A percentile compares a stretch with the other conserved stretches of the same genome.
Conservation (phyloP, 2,113 vertebrate genomes). For the Lepisosteus osseus region DNA sequence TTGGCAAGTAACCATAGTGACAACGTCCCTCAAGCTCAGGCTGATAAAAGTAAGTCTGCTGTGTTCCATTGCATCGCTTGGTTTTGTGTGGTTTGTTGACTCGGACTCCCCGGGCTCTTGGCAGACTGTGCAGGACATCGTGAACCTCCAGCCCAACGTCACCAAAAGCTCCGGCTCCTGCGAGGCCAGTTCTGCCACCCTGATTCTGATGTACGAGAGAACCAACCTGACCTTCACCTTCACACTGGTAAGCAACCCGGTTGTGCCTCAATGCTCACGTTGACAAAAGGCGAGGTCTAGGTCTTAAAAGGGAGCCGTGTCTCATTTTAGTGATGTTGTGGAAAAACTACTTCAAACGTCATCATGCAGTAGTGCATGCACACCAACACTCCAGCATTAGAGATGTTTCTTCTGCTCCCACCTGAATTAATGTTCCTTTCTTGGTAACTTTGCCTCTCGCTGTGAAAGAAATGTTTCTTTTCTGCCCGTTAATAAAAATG, state of each 20-base stretch:
- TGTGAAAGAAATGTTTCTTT: too few species aligned
- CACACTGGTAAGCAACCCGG: slow-evolving; percentile 62
- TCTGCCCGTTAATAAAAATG: too few species aligned
- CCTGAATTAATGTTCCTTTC: too few species aligned
- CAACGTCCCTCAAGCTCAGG: not conserved
- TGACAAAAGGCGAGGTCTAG: too few species aligned
- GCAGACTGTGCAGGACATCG: slow-evolving; percentile 56
- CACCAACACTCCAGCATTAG: too few species aligned
- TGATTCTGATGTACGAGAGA: slow-evolving; percentile 56
- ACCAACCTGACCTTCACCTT: slow-evolving; percentile 59
- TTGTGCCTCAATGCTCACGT: too few species aligned
- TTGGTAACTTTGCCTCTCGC: too few species aligned
- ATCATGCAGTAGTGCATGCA: too few species aligned
- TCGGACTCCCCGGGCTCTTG: slow-evolving; percentile 13
- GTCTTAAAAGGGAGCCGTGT: too few species aligned
- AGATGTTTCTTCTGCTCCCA: too few species aligned
- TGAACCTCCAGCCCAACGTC: slow-evolving; percentile 69
- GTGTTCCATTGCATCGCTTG: not conserved
- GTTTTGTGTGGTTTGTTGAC: not conserved
- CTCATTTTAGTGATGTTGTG: too few species aligned
- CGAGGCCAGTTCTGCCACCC: slow-evolving; percentile 37
- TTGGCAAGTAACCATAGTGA: not conserved
- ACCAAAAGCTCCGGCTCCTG: slow-evolving; percentile 65
- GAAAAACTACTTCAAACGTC: too few species aligned
- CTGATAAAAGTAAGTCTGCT: not conserved